phyloP scores from a whole-genome alignment of 2,888 invertebrate species.

The Catocala sponsa region DNA sequence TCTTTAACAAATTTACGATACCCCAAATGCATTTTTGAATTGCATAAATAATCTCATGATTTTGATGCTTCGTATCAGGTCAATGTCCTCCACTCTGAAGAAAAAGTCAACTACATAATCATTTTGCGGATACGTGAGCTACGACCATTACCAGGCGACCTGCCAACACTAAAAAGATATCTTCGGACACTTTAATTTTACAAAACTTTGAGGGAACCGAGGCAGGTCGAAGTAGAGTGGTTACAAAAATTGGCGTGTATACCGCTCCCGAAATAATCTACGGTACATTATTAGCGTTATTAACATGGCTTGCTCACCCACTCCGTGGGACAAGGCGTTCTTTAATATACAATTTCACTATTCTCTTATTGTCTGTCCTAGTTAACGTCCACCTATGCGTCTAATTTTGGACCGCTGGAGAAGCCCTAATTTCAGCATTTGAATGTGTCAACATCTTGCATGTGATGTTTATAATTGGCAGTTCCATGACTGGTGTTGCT shows the following conservation, averaged over 20 bases:
- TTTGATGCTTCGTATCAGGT: constrained; percentile 52
- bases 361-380: constrained; percentile 55
- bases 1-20: constrained; percentile 33
- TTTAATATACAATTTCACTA: constrained; percentile 60
- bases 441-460: constrained; percentile 53
- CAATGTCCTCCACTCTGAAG: constrained; percentile 50
- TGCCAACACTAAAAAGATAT: constrained; percentile 34
- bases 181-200: constrained; percentile 22
- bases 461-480: constrained; percentile 56
- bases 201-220: constrained; percentile 34
- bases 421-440: constrained; percentile 53
- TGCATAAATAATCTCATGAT: constrained; percentile 57
- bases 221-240: constrained; percentile 51
- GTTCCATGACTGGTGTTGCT: constrained; percentile 31
- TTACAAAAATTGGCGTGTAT: constrained; percentile 59
- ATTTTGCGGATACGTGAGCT: constrained; percentile 45
- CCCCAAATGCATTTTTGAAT: constrained; percentile 51
- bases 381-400: constrained; percentile 53
- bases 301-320: constrained; percentile 60
- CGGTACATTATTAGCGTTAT: constrained; percentile 63
- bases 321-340: constrained; percentile 51
- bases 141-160: constrained; percentile 44
- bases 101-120: constrained; percentile 48
- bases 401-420: constrained; percentile 56
- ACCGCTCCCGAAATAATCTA: constrained; percentile 61